phyloP scores from a whole-genome alignment of 2,113 vertebrate genomes.

The Mus musculus region GRCm39 chrX:80125501-80126000 shows the following conservation, averaged over 20 bases:
- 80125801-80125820: slow-evolving; percentile 22
- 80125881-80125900: slow-evolving; percentile 13
- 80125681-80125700: not conserved
- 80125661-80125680: slow-evolving; percentile 15
- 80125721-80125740: not conserved
- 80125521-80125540: not conserved
- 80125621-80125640: not conserved
- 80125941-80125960: slow-evolving; percentile 23
- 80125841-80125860: slow-evolving; percentile 24
- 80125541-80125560: not conserved
- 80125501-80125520: not conserved
- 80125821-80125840: not conserved
- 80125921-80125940: slow-evolving; percentile 3
- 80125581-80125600: not conserved
- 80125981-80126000: slow-evolving; percentile 27
- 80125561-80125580: not conserved
- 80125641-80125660: not conserved
- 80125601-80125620: not conserved
- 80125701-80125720: slow-evolving; percentile 13
- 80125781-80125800: slow-evolving; percentile 10
- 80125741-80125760: not conserved
- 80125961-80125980: slow-evolving; percentile 23
- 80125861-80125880: slow-evolving; percentile 23
- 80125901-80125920: slow-evolving; percentile 17
- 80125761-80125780: not conserved